These are phyloP conservation scores for Butorides virescens DNA, from an alignment of 2,113 vertebrate species.

Conservation along the genomic window DNA sequence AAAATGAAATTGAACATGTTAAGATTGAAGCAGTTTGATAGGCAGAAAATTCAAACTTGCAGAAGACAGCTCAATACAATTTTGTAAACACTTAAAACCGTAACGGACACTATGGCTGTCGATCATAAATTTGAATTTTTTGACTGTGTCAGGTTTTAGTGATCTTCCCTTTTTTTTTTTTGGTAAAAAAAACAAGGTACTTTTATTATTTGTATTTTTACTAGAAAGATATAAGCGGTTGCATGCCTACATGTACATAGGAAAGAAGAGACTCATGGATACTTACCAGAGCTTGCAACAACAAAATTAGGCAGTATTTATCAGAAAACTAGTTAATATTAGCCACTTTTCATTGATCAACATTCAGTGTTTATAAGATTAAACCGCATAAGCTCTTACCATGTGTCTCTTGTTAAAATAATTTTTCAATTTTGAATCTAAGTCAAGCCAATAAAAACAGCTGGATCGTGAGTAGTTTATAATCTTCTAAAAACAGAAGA, in stretches of 20 bases:
- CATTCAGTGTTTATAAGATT: background rate
- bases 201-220: background rate
- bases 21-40: background rate
- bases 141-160: background rate
- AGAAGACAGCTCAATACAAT: background rate
- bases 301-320: background rate
- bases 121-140: conserved; percentile 5
- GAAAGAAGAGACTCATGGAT: background rate
- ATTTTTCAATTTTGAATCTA: background rate
- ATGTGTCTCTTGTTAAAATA: background rate
- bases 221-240: background rate
- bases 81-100: background rate
- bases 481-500: background rate
- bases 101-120: background rate
- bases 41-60: conserved; percentile 33
- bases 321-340: background rate
- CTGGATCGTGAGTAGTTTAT: background rate
- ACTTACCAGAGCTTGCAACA: conserved; percentile 12
- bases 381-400: background rate
- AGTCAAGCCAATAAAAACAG: background rate
- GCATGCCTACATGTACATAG: background rate
- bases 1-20: background rate
- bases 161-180: background rate
- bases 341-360: background rate
- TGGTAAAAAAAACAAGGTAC: background rate